Evolutionary conservation across 2,888 invertebrate genomes (phyloP).

Genomic region (Lasioglossum morio): DNA sequence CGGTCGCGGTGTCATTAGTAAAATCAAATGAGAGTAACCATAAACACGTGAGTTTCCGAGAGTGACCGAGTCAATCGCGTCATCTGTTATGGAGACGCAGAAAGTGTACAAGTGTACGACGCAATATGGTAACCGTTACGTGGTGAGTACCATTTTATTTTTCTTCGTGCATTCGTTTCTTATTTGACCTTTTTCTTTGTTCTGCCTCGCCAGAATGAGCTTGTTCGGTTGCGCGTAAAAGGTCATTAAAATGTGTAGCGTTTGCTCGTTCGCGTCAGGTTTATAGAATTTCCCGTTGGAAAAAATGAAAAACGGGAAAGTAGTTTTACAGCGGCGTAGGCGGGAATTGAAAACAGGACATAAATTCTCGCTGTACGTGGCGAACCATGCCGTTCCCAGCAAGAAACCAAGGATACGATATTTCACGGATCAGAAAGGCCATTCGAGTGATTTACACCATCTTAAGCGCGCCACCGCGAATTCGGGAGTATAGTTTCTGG

Average conservation of each 20-base stretch:
- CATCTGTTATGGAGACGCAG: too few species aligned
- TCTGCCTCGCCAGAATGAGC: neutral
- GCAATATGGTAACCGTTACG: too few species aligned
- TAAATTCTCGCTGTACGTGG: conserved; percentile 61
- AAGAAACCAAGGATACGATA: conserved; percentile 59
- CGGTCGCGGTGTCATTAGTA: too few species aligned
- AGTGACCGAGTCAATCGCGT: too few species aligned
- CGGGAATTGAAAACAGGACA: conserved; percentile 60
- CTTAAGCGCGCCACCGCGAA: conserved; percentile 59
- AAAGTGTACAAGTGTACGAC: too few species aligned
- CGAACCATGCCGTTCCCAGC: conserved; percentile 36
- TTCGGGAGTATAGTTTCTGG: conserved; percentile 49
- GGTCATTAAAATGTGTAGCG: conserved; percentile 18
- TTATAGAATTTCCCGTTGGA: conserved; percentile 17
- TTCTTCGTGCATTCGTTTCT: too few species aligned
- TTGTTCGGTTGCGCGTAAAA: neutral
- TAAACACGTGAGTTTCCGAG: too few species aligned
- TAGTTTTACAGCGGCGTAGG: conserved; percentile 46
- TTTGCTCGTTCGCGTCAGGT: conserved; percentile 4
- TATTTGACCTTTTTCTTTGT: neutral
- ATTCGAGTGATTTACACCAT: conserved; percentile 57
- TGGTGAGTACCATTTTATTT: too few species aligned
- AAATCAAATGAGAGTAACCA: too few species aligned
- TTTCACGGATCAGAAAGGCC: conserved; percentile 59
- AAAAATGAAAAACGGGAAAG: conserved; percentile 46